A percentile compares a stretch with the other conserved stretches of the same genome.
These are phyloP conservation scores for Drosophila nr. fundita DNA, from an alignment of 2,888 invertebrate species.

Conservation along the genomic window DNA sequence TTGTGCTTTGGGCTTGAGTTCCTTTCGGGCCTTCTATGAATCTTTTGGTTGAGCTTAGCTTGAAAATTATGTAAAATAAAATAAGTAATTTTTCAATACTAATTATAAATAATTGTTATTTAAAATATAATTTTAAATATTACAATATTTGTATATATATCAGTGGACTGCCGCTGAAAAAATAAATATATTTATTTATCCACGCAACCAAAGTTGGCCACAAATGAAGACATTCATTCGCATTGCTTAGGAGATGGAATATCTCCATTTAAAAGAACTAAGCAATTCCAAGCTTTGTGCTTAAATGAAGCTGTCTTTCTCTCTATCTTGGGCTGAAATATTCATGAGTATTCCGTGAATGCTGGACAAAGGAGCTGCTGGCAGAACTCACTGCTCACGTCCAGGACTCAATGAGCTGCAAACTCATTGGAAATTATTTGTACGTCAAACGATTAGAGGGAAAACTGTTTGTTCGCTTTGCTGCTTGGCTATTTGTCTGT, in stretches of 20 bases:
- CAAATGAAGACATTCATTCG: slow-evolving; percentile 51
- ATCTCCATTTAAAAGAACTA: slow-evolving; percentile 12
- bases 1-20: not conserved
- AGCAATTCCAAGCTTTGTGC: slow-evolving; percentile 22
- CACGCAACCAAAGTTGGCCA: not conserved
- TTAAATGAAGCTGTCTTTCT: slow-evolving; percentile 3
- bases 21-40: not conserved
- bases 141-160: not conserved
- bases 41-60: not conserved
- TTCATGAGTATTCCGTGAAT: slow-evolving; percentile 16
- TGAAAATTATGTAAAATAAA: not conserved
- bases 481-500: slow-evolving; percentile 7
- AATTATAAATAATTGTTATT: not conserved
- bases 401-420: slow-evolving; percentile 75
- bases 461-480: slow-evolving; percentile 35
- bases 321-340: slow-evolving; percentile 9
- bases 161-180: not conserved
- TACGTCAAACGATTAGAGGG: slow-evolving; percentile 74
- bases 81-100: not conserved
- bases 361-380: slow-evolving; percentile 23
- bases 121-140: not conserved
- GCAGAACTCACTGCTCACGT: slow-evolving; percentile 57
- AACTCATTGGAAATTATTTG: slow-evolving; percentile 79
- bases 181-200: not conserved
- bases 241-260: slow-evolving; percentile 29